phyloP scores from a whole-genome alignment of 1,140 invertebrate genomes.

The Campodea augens region DNA sequence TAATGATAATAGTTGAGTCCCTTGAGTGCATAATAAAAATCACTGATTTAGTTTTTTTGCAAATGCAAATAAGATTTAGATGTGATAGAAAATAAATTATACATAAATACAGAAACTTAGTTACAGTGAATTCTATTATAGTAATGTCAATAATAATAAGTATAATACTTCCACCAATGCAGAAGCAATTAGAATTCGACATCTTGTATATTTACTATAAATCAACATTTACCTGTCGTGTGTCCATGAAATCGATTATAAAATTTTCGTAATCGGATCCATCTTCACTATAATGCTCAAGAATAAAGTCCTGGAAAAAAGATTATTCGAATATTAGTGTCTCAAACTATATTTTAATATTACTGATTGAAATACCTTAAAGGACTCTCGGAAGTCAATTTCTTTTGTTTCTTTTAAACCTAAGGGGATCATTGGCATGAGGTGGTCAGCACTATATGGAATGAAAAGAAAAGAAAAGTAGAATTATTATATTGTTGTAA shows the following conservation, averaged over 20 bases:
- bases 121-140: too few species aligned
- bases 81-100: too few species aligned
- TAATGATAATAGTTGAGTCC: too few species aligned
- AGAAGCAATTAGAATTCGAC: too few species aligned
- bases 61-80: too few species aligned
- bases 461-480: conserved; percentile 16
- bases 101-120: too few species aligned
- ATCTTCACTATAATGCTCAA: conserved; percentile 89
- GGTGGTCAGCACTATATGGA: conserved; percentile 50
- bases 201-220: too few species aligned
- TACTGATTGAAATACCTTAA: conserved; percentile 39
- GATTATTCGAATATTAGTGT: conserved; percentile 9
- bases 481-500: too few species aligned
- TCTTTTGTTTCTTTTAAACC: conserved; percentile 94
- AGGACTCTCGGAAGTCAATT: conserved; percentile 77
- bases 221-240: conserved; percentile 60
- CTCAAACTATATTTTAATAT: conserved; percentile 1
- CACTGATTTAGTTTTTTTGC: too few species aligned
- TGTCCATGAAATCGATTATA: conserved; percentile 73
- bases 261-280: conserved; percentile 61
- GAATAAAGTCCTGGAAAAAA: conserved; percentile 58
- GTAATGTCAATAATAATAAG: too few species aligned
- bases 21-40: too few species aligned
- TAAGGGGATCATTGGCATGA: conserved; percentile 90
- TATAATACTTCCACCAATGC: too few species aligned